Conservation (phyloP, 2,888 invertebrate genomes). For the Drosophila melanocephala region DNA sequence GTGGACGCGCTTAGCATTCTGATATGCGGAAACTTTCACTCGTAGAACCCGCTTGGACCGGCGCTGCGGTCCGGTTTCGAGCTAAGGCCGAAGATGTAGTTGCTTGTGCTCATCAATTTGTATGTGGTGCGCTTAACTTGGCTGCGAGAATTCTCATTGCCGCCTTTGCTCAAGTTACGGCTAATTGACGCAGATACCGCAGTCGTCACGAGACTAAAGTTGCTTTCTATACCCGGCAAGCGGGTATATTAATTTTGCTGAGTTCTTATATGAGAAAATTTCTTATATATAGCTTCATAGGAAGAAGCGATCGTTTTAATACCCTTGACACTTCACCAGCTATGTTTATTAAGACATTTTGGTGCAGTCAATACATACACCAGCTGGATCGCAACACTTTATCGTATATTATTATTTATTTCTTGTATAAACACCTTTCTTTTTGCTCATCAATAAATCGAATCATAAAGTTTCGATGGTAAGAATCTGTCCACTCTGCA, state of each 20-base stretch:
- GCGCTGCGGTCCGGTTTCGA: slow-evolving; percentile 23
- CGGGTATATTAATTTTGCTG: background rate
- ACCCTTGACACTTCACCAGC: background rate
- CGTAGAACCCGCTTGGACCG: slow-evolving; percentile 24
- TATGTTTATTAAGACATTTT: background rate
- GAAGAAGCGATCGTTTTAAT: background rate
- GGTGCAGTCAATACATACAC: background rate
- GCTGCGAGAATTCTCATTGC: slow-evolving; percentile 51
- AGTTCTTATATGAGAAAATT: background rate
- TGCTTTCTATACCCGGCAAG: background rate
- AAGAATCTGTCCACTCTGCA: background rate
- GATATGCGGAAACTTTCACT: slow-evolving; percentile 59
- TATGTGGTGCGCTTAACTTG: slow-evolving; percentile 19
- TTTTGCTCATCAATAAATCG: background rate
- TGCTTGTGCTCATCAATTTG: slow-evolving; percentile 28
- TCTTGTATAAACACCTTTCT: background rate
- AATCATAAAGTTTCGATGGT: background rate
- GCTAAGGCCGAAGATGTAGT: slow-evolving; percentile 8
- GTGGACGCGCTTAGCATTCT: slow-evolving; percentile 35
- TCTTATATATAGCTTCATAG: background rate
- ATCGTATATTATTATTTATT: background rate
- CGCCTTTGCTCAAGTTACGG: slow-evolving; percentile 19
- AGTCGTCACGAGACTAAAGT: slow-evolving; percentile 37
- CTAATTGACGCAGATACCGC: slow-evolving; percentile 67
- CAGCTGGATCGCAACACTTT: background rate